phyloP scores from a whole-genome alignment of 2,113 vertebrate genomes.

The Jacana jacana region DNA sequence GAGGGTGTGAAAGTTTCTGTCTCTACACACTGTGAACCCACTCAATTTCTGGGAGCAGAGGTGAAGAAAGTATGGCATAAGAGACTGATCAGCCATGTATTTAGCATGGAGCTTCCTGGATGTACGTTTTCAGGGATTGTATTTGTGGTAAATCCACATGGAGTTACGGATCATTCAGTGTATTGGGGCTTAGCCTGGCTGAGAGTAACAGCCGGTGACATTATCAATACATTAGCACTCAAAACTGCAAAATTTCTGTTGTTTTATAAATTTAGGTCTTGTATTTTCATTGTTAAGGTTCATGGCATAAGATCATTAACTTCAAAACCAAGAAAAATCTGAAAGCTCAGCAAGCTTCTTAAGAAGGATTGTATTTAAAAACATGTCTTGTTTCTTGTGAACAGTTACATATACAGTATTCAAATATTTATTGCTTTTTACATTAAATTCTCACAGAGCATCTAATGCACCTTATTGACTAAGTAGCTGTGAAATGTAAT shows the following conservation, averaged over 20 bases:
- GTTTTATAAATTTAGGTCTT: background rate
- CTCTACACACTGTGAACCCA: background rate
- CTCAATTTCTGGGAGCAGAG: background rate
- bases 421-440: background rate
- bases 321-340: background rate
- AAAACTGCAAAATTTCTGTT: background rate
- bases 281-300: background rate
- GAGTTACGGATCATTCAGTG: background rate
- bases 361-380: background rate
- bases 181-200: background rate
- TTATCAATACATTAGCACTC: background rate
- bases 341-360: background rate
- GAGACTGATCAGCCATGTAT: background rate
- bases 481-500: background rate
- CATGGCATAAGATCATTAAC: background rate
- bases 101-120: background rate
- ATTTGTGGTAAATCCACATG: background rate
- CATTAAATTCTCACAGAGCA: background rate
- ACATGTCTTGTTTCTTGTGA: background rate
- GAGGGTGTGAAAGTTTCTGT: background rate
- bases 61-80: background rate
- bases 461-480: background rate
- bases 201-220: too few relatives aligned
- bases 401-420: background rate
- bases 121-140: background rate